These are phyloP conservation scores for Bradysia coprophila DNA, from an alignment of 1,140 invertebrate species.

Conservation along the genomic window DNA sequence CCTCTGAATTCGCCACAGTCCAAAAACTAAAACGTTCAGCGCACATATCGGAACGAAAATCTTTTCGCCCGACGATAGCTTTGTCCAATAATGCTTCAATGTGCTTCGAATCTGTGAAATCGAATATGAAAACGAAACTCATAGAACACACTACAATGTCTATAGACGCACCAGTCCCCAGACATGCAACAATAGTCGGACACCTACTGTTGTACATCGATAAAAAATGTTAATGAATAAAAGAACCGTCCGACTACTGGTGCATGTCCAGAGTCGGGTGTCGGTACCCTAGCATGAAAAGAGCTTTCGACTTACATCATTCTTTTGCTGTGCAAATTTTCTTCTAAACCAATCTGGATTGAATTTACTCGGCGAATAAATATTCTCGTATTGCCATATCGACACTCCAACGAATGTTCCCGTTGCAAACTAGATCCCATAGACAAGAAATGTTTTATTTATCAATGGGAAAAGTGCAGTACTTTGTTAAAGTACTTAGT, in stretches of 20 bases:
- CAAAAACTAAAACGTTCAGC: conserved; percentile 62
- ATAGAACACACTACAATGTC: conserved; percentile 28
- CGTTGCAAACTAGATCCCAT: conserved; percentile 35
- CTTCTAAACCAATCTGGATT: conserved; percentile 8
- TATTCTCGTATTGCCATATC: conserved; percentile 77
- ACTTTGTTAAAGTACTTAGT: conserved; percentile 1
- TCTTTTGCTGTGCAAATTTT: conserved; percentile 4
- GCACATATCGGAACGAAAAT: conserved; percentile 63
- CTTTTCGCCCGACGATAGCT: conserved; percentile 51
- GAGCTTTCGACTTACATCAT: conserved; percentile 2
- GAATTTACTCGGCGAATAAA: conserved; percentile 8
- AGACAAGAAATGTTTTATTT: conserved; percentile 1
- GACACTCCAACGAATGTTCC: conserved; percentile 51
- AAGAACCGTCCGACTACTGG: too few relatives aligned
- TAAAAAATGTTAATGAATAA: conserved; percentile 2
- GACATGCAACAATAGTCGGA: conserved; percentile 7
- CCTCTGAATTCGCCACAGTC: conserved; percentile 58
- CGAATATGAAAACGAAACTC: background rate
- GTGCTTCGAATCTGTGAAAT: background rate
- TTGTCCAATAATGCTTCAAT: conserved; percentile 43
- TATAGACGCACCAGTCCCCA: conserved; percentile 31
- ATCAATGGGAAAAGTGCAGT: conserved; percentile 5
- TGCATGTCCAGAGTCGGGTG: too few relatives aligned
- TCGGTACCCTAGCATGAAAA: conserved; percentile 6
- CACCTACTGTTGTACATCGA: conserved; percentile 5